Conservation (phyloP, 2,113 vertebrate genomes). For the Hystrix brachyura region DNA sequence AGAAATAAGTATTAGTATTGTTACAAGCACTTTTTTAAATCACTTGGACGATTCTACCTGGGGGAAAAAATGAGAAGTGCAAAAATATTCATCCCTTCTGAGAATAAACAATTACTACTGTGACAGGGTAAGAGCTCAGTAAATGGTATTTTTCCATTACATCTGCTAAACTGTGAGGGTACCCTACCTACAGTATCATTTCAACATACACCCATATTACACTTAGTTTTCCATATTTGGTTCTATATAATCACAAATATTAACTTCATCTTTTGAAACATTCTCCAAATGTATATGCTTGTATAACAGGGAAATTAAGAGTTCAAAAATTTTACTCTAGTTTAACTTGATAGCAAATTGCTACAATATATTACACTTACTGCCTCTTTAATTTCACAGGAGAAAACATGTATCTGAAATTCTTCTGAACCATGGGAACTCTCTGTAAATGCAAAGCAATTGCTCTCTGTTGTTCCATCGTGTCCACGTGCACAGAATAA, state of each 20-base stretch:
- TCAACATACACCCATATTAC: background rate
- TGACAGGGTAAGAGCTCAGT: background rate
- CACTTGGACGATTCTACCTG: background rate
- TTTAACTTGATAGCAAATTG: conserved; percentile 8
- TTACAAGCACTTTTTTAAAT: background rate
- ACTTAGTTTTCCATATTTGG: background rate
- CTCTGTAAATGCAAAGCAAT: conserved; percentile 98
- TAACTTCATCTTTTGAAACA: conserved; percentile 52
- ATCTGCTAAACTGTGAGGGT: background rate
- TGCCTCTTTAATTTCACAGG: conserved; percentile 98
- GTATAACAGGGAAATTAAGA: conserved; percentile 27
- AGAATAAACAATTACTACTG: background rate
- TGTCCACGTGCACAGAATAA: conserved; percentile 96
- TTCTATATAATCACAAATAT: conserved; percentile 56
- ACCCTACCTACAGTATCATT: background rate
- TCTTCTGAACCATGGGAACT: conserved; percentile 97
- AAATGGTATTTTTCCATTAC: background rate
- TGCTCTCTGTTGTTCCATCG: conserved; percentile 93
- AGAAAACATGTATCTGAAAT: conserved; percentile 99
- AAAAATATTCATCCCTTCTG: conserved; percentile 22
- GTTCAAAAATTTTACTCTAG: conserved; percentile 56
- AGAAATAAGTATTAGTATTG: background rate
- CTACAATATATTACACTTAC: conserved; percentile 90
- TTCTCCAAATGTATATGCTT: conserved; percentile 23
- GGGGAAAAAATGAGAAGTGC: background rate